Conservation (phyloP, 2,797 vertebrate species). For the Chrosomus eos region DNA sequence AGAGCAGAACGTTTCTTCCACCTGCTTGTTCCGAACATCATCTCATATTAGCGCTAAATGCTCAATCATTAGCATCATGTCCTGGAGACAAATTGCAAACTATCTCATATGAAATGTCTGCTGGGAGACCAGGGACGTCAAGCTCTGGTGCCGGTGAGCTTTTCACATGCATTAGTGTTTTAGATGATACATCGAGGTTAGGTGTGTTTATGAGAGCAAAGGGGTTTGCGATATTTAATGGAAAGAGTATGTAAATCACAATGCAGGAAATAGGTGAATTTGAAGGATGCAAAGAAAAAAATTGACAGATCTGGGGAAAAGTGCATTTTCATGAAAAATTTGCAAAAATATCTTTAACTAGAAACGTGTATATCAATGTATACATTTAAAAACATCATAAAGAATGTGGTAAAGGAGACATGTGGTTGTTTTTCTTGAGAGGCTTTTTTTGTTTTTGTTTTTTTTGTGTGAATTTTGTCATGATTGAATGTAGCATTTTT, state of each 20-base stretch:
- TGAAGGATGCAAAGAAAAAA: neutral
- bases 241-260: neutral
- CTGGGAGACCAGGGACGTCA: neutral
- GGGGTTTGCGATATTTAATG: neutral
- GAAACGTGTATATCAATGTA: too few relatives aligned
- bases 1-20: neutral
- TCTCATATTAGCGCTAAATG: neutral
- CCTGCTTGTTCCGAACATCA: neutral
- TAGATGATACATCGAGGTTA: neutral
- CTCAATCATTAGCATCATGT: neutral
- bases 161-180: neutral
- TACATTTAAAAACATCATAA: too few relatives aligned
- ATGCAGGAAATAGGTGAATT: neutral
- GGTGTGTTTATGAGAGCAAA: neutral
- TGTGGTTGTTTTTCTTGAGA: too few relatives aligned
- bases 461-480: too few relatives aligned
- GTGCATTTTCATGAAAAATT: too few relatives aligned
- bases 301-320: too few relatives aligned
- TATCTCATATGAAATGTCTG: neutral
- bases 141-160: neutral
- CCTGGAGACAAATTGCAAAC: neutral
- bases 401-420: too few relatives aligned
- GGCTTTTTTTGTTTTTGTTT: too few relatives aligned
- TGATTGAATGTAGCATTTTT: too few relatives aligned
- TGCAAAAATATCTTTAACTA: too few relatives aligned